Evolutionary conservation across 2,888 invertebrate genomes (phyloP).

Genomic region (Aspidiotus rigidus): DNA sequence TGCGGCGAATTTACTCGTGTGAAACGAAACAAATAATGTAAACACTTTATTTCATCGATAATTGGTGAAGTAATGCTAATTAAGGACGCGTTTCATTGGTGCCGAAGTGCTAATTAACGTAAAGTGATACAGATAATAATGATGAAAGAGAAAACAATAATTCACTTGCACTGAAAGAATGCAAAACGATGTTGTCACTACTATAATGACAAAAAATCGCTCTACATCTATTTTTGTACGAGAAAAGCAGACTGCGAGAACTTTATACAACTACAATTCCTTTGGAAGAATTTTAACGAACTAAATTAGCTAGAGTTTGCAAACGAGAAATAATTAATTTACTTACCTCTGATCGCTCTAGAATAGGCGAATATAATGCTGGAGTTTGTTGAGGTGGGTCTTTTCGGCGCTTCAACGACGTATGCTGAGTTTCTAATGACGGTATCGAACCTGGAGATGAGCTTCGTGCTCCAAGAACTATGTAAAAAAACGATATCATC

Average conservation of each 20-base stretch:
- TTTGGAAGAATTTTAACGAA: not conserved
- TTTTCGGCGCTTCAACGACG: constrained; percentile 46
- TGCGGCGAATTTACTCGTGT: too few species aligned
- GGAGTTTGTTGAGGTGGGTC: constrained; percentile 41
- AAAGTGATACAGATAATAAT: too few species aligned
- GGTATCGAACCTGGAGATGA: constrained; percentile 22
- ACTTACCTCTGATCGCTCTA: constrained; percentile 46
- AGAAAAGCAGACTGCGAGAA: not conserved
- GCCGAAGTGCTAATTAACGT: too few species aligned
- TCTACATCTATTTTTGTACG: too few species aligned
- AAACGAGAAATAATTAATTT: not conserved
- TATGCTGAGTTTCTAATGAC: constrained; percentile 45
- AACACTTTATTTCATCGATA: too few species aligned
- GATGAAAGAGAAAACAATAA: constrained; percentile 2
- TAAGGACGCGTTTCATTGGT: too few species aligned
- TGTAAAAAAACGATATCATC: not conserved
- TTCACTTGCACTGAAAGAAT: too few species aligned
- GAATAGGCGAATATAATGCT: constrained; percentile 44
- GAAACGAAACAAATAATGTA: too few species aligned
- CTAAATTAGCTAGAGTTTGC: not conserved
- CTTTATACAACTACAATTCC: not conserved
- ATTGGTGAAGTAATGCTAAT: too few species aligned
- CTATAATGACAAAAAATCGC: too few species aligned
- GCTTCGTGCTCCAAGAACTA: constrained; percentile 25
- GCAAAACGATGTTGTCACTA: too few species aligned